Evolutionary conservation across 2,888 invertebrate genomes (phyloP).

Genomic region (Agrotis segetum): DNA sequence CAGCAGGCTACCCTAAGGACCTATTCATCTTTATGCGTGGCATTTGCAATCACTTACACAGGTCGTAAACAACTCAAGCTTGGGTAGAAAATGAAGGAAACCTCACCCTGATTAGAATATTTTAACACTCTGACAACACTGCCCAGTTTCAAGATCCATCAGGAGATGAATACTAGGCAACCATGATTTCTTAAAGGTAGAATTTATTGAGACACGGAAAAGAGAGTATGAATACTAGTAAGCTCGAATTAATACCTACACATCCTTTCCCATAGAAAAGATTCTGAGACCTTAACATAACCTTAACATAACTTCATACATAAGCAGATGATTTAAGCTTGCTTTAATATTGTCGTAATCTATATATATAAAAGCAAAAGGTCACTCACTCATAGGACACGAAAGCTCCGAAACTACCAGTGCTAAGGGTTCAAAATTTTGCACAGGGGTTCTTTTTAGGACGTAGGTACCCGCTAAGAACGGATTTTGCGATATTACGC

Average conservation of each 20-base stretch:
- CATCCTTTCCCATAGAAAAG: too few relatives aligned
- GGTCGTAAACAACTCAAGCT: constrained; percentile 38
- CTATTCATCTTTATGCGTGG: constrained; percentile 39
- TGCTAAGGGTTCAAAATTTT: too few relatives aligned
- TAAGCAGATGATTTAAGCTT: too few relatives aligned
- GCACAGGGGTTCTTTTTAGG: too few relatives aligned
- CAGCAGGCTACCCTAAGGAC: constrained; percentile 27
- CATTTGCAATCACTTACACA: constrained; percentile 49
- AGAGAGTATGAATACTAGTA: not conserved
- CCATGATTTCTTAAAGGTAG: not conserved
- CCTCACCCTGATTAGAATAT: constrained; percentile 19
- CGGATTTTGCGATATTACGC: too few relatives aligned
- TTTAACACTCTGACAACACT: constrained; percentile 4
- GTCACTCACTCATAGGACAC: too few relatives aligned
- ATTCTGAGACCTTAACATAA: too few relatives aligned
- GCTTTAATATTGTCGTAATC: not conserved
- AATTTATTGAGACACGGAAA: not conserved
- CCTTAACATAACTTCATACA: too few relatives aligned
- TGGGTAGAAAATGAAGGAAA: constrained; percentile 23
- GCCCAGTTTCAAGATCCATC: constrained; percentile 4
- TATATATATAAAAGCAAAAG: too few relatives aligned
- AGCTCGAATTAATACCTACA: not conserved
- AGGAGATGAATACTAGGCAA: not conserved
- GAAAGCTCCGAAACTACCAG: too few relatives aligned
- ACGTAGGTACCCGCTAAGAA: too few relatives aligned